A percentile compares a stretch with the other conserved stretches of the same genome.
Evolutionary conservation across 2,888 invertebrate genomes (phyloP).

Genomic region (Papilio gigon): DNA sequence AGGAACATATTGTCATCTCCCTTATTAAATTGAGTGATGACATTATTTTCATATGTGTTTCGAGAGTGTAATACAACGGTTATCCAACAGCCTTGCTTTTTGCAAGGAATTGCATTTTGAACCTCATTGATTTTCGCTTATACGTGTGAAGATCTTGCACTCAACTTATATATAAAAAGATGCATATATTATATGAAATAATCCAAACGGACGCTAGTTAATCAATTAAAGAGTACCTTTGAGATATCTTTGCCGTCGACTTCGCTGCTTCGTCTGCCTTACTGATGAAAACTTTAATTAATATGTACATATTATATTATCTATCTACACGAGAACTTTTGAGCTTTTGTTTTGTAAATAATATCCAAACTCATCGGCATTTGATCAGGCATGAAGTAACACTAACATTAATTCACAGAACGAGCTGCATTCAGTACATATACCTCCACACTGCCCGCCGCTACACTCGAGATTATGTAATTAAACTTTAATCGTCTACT

Average conservation of each 20-base stretch:
- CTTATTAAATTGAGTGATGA: not conserved
- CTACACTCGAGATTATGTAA: slow-evolving; percentile 16
- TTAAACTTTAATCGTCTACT: slow-evolving; percentile 44
- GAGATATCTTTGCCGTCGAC: slow-evolving; percentile 57
- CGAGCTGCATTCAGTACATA: slow-evolving; percentile 80
- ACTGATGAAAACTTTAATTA: slow-evolving; percentile 71
- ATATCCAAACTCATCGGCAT: slow-evolving; percentile 62
- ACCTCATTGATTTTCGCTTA: slow-evolving; percentile 62
- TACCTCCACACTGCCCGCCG: slow-evolving; percentile 40
- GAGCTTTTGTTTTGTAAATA: slow-evolving; percentile 74
- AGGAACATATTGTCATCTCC: not conserved
- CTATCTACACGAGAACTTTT: slow-evolving; percentile 51
- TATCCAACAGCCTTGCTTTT: slow-evolving; percentile 50
- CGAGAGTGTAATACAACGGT: slow-evolving; percentile 17
- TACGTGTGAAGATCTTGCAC: slow-evolving; percentile 62
- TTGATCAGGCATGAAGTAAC: slow-evolving; percentile 70
- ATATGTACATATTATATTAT: slow-evolving; percentile 68
- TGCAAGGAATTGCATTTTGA: slow-evolving; percentile 60
- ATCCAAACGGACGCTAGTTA: slow-evolving; percentile 42
- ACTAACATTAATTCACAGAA: slow-evolving; percentile 67
- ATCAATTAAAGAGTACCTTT: slow-evolving; percentile 47
- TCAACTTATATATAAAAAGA: slow-evolving; percentile 42
- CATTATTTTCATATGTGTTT: not conserved
- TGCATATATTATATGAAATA: slow-evolving; percentile 37
- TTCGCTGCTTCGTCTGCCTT: slow-evolving; percentile 78